Evolutionary conservation across 2,888 invertebrate genomes (phyloP), one percentile per base, ranked within the genome.

Genomic region (Epinotia brunnichana): DNA sequence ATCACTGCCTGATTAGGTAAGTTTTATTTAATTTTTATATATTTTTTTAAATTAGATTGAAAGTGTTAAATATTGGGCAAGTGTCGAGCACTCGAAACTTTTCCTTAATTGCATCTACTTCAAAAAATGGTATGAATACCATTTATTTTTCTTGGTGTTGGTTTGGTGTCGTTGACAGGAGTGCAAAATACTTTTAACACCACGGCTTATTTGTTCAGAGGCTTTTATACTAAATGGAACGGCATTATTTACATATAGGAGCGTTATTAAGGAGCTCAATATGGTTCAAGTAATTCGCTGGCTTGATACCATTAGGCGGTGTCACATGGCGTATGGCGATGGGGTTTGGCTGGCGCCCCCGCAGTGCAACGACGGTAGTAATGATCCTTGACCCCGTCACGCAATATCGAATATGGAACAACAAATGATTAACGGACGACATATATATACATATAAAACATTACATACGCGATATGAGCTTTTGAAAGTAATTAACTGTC

Each of bases 321-420:
- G 29, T 69, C 21, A 60, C 53, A 59, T 53, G 48, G 13, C 48
- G 15, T 4, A 44, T 15, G 15, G 15, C 44, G 44, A 61, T 61
- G 39, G 41, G 61, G 39, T n/a, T 59, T 44, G 59, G 13, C 15
- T 41, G 69, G 69, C 35, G 60, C 69, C 69, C 69, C 69, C 61
- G 41, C 24, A 39, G 61, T 61, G 69, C 60, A 69, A 39, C 39
- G 53, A 21, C 39, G 60, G 29, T 1, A 13, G 13, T 21, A 41
- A 19, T 60, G 61, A 41, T 61, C 61, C 69, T 61, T 53, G 68
- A 53, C 19, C 44, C 35, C 60, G 68, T 29, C 57, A 19, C 48
- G n/a, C 15, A 39, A 5, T 35, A 4, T 15, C 54, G 19, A 15
- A 54, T 54, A 11, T 21, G 15, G 13, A 21, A 24, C 53, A 21